Evolutionary conservation across 1,140 invertebrate genomes (phyloP).

Genomic region (Apis florea): DNA sequence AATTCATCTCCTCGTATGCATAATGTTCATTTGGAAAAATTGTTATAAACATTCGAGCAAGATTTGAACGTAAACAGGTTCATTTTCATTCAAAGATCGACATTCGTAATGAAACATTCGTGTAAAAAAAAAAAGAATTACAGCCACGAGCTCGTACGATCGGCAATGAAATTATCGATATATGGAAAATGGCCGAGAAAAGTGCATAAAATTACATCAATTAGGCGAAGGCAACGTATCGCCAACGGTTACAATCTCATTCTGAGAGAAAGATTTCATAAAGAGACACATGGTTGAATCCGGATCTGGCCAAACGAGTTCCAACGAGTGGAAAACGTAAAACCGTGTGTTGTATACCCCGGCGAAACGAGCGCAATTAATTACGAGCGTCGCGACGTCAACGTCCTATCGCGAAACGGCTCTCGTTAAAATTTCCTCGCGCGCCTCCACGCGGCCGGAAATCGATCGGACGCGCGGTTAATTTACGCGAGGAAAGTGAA

Average conservation of each 20-base stretch:
- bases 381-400: conserved; percentile 27
- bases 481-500: conserved; percentile 35
- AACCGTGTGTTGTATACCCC: conserved; percentile 6
- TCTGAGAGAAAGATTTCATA: not conserved
- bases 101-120: too few species aligned
- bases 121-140: too few species aligned
- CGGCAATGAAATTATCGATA: not conserved
- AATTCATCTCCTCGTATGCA: too few species aligned
- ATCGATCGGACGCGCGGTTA: not conserved
- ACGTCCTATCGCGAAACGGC: not conserved
- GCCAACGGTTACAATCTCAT: not conserved
- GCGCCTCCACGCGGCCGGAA: not conserved
- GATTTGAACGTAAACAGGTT: too few species aligned
- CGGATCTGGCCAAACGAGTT: conserved; percentile 41
- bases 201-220: not conserved
- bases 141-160: too few species aligned
- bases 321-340: conserved; percentile 37
- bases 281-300: not conserved
- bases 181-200: not conserved
- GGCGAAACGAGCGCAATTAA: conserved; percentile 48
- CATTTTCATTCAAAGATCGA: too few species aligned
- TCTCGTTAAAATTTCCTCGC: not conserved
- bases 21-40: too few species aligned
- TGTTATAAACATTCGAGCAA: too few species aligned
- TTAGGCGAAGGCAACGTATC: not conserved